Evolutionary conservation across 2,113 vertebrate species (phyloP).

Genomic region (Ondatra zibethicus): DNA sequence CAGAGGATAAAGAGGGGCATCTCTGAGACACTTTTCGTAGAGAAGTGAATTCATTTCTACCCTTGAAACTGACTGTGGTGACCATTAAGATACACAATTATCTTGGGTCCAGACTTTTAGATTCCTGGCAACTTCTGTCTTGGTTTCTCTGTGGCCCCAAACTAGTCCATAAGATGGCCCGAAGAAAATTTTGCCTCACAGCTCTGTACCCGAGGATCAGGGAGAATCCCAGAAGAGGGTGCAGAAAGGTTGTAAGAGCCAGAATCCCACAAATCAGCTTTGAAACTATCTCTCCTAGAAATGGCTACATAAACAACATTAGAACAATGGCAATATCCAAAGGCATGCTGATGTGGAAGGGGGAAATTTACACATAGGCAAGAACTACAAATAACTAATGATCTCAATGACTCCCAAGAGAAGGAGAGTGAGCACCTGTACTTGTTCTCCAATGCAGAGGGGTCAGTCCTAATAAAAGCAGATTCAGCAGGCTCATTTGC

Average conservation of each 20-base stretch:
- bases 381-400: not conserved
- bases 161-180: not conserved
- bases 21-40: not conserved
- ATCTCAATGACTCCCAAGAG: not conserved
- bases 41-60: not conserved
- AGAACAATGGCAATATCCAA: not conserved
- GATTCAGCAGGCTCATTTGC: not conserved
- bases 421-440: not conserved
- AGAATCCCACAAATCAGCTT: not conserved
- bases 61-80: not conserved
- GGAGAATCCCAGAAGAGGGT: not conserved
- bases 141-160: not conserved
- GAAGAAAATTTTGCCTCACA: not conserved
- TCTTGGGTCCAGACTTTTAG: not conserved
- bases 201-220: not conserved
- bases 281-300: not conserved
- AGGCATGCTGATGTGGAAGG: not conserved
- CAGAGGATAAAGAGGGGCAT: not conserved
- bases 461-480: not conserved
- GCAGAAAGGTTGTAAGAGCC: not conserved
- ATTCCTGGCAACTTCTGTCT: not conserved
- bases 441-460: not conserved
- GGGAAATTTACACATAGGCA: not conserved
- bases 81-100: not conserved
- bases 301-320: not conserved